Evolutionary conservation across 2,888 invertebrate species (phyloP).

Genomic region (Xanthorhoe designata): DNA sequence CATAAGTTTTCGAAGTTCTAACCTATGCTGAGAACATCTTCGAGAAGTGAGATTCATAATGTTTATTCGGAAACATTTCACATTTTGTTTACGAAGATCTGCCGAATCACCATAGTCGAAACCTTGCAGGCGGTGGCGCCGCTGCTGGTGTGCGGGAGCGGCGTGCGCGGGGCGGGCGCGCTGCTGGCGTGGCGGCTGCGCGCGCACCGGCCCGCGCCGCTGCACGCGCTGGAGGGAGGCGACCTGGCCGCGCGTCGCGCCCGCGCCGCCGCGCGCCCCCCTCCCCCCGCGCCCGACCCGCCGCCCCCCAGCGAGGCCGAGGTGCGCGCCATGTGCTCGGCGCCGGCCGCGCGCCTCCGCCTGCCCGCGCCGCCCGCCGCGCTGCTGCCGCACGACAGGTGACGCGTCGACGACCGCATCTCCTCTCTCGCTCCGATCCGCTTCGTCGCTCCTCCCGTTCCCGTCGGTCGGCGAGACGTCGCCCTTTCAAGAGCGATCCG

Average conservation of each 20-base stretch:
- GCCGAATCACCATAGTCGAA: no score
- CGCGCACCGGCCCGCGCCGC: conserved; percentile 48
- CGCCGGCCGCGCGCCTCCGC: conserved; percentile 44
- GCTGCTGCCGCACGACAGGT: conserved; percentile 55
- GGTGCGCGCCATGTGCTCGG: conserved; percentile 61
- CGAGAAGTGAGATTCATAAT: no score
- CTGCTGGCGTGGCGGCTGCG: conserved; percentile 55
- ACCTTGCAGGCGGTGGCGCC: conserved; percentile 15
- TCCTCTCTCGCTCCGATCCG: no score
- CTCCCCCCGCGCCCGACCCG: conserved; percentile 32
- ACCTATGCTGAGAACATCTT: no score
- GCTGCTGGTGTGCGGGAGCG: conserved; percentile 39
- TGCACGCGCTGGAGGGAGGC: conserved; percentile 40
- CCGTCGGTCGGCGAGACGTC: neutral
- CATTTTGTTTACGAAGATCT: no score
- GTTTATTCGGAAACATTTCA: no score
- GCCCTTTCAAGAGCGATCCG: neutral
- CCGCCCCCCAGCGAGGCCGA: conserved; percentile 48
- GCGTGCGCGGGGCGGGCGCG: conserved; percentile 44
- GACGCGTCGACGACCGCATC: conserved; percentile 4
- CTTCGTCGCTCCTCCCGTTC: no score
- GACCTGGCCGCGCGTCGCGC: conserved; percentile 40
- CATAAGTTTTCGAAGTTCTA: no score
- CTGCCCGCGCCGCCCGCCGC: conserved; percentile 54
- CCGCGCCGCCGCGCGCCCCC: conserved; percentile 41